Evolutionary conservation across 2,113 vertebrate species (phyloP).

Genomic region (Butorides virescens): DNA sequence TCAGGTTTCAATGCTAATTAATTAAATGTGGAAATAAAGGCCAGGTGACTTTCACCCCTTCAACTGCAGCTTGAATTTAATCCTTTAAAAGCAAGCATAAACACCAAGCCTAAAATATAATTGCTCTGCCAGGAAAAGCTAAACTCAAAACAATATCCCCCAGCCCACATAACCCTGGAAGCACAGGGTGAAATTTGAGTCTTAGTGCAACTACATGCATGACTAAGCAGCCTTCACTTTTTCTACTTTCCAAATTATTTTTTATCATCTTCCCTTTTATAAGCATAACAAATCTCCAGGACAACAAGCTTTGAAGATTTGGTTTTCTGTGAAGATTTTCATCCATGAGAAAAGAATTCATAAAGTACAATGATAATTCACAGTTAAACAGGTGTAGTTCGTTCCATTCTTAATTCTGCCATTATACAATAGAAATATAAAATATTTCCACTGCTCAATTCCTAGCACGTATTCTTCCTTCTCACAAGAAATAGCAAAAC

Average conservation of each 20-base stretch:
- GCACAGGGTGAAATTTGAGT: background rate
- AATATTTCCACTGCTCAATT: background rate
- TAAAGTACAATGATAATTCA: background rate
- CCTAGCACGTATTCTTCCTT: background rate
- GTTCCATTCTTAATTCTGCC: background rate
- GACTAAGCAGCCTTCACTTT: background rate
- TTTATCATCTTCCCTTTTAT: background rate
- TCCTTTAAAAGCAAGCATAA: slow-evolving; percentile 38
- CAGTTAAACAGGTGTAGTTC: background rate
- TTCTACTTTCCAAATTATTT: background rate
- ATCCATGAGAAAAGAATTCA: background rate
- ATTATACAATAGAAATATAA: background rate
- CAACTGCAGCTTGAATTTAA: slow-evolving; percentile 18
- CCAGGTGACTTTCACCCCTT: background rate
- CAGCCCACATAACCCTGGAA: background rate
- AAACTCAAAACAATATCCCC: background rate
- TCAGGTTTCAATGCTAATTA: slow-evolving; percentile 31
- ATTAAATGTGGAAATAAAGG: background rate
- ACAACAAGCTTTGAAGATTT: background rate
- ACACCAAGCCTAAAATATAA: slow-evolving; percentile 6
- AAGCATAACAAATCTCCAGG: background rate
- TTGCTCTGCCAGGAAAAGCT: slow-evolving; percentile 9
- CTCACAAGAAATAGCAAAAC: background rate
- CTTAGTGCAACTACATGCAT: background rate
- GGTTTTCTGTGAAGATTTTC: background rate